Evolutionary conservation across 2,797 vertebrate genomes (phyloP), one percentile per base, ranked within the genome.

Genomic region (Sparidentex hasta): DNA sequence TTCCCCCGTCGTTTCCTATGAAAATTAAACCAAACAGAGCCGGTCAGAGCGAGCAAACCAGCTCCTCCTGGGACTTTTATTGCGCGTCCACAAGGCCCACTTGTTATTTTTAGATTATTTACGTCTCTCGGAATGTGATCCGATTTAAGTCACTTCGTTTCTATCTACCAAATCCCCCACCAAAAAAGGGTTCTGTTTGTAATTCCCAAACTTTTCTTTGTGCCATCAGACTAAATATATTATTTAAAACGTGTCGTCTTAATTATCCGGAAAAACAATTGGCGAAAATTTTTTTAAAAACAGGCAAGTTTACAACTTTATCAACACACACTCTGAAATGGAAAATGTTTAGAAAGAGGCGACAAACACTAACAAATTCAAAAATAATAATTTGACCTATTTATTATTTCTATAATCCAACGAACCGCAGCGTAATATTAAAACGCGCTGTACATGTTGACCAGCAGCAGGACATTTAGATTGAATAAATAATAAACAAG

Each of bases 1-100:
- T 94, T 98, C 97, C 87, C 95, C 97, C 94, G 96, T 97, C 91
- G 97, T 96, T 96, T 98, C 97, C 97, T 98, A 93, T 84, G 72
- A 85, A 94, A 87, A 93, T 91, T 80, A 87, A 92, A 90, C 66
- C 90, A 88, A 88, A 91, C 86, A 92, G n/a, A 85, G 27, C 11
- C 74, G 78, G 73, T 92, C 70, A 91, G 76, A 86, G 75, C 64
- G 14, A 73, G 80, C 62, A 74, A 33, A 64, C 52, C 83, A 54
- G 44, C 87, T 85, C 76, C 87, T 89, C 81, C 65, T 82, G 90
- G 86, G 86, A 90, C 78, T 76, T 71, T 66, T 54, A 51, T 75
- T 83, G 81, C 76, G 80, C 52, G 63, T 80, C 47, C 72, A 82
- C 62, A 69, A 33, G 29, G 29, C 29, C 29, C 6, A 72, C 73